phyloP scores from a whole-genome alignment of 2,113 vertebrate genomes.

The Vidua macroura region DNA sequence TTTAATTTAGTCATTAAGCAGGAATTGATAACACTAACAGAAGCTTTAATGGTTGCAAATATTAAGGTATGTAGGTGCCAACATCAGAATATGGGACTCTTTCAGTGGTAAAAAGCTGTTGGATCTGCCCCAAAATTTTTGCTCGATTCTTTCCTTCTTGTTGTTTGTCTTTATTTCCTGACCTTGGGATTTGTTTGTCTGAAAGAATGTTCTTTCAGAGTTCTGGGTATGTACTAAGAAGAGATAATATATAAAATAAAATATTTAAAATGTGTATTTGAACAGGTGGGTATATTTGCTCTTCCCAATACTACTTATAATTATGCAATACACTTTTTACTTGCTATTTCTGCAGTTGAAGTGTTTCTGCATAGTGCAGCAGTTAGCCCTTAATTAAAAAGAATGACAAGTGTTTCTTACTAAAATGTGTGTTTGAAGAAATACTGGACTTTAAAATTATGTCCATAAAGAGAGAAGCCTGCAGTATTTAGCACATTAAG shows the following conservation, averaged over 20 bases:
- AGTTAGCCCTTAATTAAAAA: slow-evolving; percentile 4
- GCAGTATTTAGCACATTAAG: not conserved
- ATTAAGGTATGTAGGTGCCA: not conserved
- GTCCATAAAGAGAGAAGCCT: not conserved
- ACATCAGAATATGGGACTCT: not conserved
- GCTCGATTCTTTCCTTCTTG: not conserved
- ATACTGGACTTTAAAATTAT: not conserved
- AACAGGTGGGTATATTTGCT: slow-evolving; percentile 10
- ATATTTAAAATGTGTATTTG: not conserved
- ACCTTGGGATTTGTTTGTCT: not conserved
- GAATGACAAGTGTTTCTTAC: not conserved
- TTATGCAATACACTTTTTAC: not conserved
- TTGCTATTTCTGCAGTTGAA: not conserved
- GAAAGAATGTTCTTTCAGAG: not conserved
- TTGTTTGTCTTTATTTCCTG: not conserved
- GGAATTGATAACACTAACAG: not conserved
- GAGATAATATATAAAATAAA: not conserved
- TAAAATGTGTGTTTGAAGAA: not conserved
- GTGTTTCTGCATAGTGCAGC: not conserved
- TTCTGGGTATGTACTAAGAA: not conserved
- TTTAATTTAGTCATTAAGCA: not conserved
- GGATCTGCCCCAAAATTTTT: not conserved
- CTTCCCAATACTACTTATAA: not conserved
- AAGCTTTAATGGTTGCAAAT: not conserved
- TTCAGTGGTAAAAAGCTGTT: not conserved